Evolutionary conservation across 2,888 invertebrate genomes (phyloP).

Genomic region (Sinopyrophorus schimmeli): DNA sequence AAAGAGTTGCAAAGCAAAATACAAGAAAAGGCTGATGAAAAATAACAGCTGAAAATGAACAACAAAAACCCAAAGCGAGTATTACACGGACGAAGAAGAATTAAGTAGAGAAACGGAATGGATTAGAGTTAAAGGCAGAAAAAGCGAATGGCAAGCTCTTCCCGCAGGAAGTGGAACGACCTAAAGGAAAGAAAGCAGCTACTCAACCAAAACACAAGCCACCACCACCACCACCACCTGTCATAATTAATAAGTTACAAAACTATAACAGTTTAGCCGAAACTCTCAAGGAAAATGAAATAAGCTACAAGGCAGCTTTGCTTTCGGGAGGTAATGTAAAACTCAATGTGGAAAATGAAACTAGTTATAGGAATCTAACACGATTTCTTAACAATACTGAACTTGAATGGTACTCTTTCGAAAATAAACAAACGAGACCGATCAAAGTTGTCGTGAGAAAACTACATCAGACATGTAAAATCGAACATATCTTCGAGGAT

Average conservation of each 20-base stretch:
- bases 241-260: conserved; percentile 9
- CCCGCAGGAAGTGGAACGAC: conserved; percentile 5
- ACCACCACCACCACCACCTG: conserved; percentile 9
- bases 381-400: conserved; percentile 13
- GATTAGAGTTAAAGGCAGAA: conserved; percentile 14
- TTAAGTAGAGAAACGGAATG: conserved; percentile 17
- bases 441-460: conserved; percentile 15
- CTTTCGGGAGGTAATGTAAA: conserved; percentile 11
- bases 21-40: conserved; percentile 8
- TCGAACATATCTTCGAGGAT: conserved; percentile 8
- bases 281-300: too few species aligned
- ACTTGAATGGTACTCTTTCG: conserved; percentile 15
- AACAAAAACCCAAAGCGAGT: conserved; percentile 12
- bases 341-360: conserved; percentile 14
- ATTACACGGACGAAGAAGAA: conserved; percentile 19
- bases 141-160: conserved; percentile 14
- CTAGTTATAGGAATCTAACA: conserved; percentile 14
- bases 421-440: conserved; percentile 14
- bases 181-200: conserved; percentile 2
- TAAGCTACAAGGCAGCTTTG: conserved; percentile 6
- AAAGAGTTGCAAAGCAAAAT: conserved; percentile 13
- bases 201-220: conserved; percentile 8
- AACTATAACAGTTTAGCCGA: conserved; percentile 4
- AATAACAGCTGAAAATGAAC: conserved; percentile 8
- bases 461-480: conserved; percentile 13